phyloP scores from a whole-genome alignment of 2,797 vertebrate genomes.

The Thalassophryne amazonica region DNA sequence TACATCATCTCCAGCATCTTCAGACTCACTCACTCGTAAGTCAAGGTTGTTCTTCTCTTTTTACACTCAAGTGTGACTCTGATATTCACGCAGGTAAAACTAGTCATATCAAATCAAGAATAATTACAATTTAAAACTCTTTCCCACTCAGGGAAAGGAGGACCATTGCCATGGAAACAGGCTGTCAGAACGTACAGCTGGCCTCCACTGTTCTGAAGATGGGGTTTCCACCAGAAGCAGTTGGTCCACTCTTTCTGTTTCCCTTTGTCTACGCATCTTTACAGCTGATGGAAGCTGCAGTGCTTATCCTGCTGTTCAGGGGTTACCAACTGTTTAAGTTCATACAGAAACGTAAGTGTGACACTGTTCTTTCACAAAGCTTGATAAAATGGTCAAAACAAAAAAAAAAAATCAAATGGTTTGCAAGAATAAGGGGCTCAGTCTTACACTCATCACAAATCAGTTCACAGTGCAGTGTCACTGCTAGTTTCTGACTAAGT shows the following conservation, averaged over 20 bases:
- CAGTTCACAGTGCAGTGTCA: too few relatives aligned
- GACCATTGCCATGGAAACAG: conserved; percentile 81
- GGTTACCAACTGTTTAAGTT: conserved; percentile 55
- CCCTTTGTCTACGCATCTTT: conserved; percentile 72
- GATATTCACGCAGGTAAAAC: not conserved
- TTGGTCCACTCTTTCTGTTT: conserved; percentile 80
- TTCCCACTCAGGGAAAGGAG: conserved; percentile 63
- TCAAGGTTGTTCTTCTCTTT: too few relatives aligned
- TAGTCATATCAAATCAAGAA: not conserved
- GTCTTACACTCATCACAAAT: too few relatives aligned
- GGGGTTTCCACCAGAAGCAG: conserved; percentile 66
- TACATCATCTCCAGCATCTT: conserved; percentile 76
- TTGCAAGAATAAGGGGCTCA: too few relatives aligned
- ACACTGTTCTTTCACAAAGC: not conserved
- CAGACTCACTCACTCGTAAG: conserved; percentile 66
- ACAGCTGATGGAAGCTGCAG: conserved; percentile 71
- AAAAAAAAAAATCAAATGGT: too few relatives aligned
- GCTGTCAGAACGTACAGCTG: conserved; percentile 82
- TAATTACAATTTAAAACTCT: not conserved
- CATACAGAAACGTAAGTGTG: conserved; percentile 36
- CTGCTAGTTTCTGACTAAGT: too few relatives aligned
- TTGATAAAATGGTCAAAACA: too few relatives aligned
- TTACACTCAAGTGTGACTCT: too few relatives aligned
- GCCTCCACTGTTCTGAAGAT: conserved; percentile 77
- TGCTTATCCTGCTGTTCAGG: conserved; percentile 68